A percentile compares a stretch with the other conserved stretches of the same genome.
Evolutionary conservation across 2,888 invertebrate genomes (phyloP).

Genomic region (Cecidostiba fungosa): DNA sequence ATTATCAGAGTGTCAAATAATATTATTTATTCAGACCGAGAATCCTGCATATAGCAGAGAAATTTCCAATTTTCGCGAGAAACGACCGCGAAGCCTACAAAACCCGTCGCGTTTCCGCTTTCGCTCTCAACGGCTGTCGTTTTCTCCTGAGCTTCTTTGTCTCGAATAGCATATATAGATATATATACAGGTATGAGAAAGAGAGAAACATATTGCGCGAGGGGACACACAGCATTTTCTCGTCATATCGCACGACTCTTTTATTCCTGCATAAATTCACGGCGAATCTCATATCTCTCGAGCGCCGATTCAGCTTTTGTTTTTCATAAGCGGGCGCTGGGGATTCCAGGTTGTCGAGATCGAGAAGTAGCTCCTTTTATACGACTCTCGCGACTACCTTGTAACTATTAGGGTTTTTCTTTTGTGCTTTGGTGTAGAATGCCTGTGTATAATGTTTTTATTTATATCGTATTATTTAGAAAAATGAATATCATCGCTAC

Average conservation of each 20-base stretch:
- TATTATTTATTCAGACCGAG: not conserved
- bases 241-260: slow-evolving; percentile 42
- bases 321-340: not conserved
- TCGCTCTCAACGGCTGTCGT: not conserved
- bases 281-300: slow-evolving; percentile 49
- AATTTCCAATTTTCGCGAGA: too few species aligned
- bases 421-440: not conserved
- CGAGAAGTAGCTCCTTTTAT: not conserved
- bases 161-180: not conserved
- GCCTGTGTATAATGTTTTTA: not conserved
- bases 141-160: slow-evolving; percentile 27
- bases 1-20: too few species aligned
- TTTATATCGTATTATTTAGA: not conserved
- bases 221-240: slow-evolving; percentile 32
- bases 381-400: slow-evolving; percentile 56
- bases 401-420: slow-evolving; percentile 54
- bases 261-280: slow-evolving; percentile 68
- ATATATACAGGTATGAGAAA: not conserved
- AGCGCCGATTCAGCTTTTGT: slow-evolving; percentile 17
- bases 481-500: not conserved
- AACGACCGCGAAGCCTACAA: not conserved
- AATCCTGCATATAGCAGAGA: too few species aligned
- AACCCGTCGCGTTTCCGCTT: not conserved
- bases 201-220: not conserved
- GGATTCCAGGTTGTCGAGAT: slow-evolving; percentile 37